Conservation (phyloP, 2,888 invertebrate genomes). For the Geotrupes spiniger region DNA sequence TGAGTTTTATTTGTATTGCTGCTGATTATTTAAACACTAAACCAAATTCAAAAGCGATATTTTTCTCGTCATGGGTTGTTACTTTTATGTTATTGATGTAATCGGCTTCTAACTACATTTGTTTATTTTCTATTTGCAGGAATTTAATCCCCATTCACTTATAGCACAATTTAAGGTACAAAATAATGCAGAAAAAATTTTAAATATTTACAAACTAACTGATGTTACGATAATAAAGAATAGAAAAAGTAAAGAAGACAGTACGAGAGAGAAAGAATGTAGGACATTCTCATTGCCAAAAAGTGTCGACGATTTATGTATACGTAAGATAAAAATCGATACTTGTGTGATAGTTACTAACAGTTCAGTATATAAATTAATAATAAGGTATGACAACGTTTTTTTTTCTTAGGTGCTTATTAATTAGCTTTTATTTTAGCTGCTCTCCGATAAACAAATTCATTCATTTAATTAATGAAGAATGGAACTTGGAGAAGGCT, state of each 20-base stretch:
- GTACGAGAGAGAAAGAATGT: slow-evolving; percentile 36
- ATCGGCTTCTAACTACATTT: too few species aligned
- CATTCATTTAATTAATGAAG: slow-evolving; percentile 56
- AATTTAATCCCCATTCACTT: slow-evolving; percentile 58
- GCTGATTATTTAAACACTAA: too few species aligned
- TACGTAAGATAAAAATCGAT: slow-evolving; percentile 53
- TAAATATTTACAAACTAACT: slow-evolving; percentile 53
- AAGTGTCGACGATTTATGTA: slow-evolving; percentile 50
- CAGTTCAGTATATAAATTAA: slow-evolving; percentile 58
- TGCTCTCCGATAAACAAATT: slow-evolving; percentile 54
- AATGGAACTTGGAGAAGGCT: slow-evolving; percentile 56
- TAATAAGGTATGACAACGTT: slow-evolving; percentile 50
- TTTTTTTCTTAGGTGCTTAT: background rate
- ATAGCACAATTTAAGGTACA: slow-evolving; percentile 57
- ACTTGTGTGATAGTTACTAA: slow-evolving; percentile 62
- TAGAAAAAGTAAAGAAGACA: slow-evolving; percentile 39
- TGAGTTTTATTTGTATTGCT: too few species aligned
- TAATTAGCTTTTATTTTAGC: slow-evolving; percentile 29
- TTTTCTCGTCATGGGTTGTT: too few species aligned
- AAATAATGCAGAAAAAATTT: slow-evolving; percentile 52
- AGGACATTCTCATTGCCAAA: slow-evolving; percentile 48
- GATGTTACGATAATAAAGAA: slow-evolving; percentile 45
- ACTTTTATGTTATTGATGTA: too few species aligned
- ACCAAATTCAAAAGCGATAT: too few species aligned
- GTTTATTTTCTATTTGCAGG: too few species aligned